Base-by-base conservation (phyloP, 2,113 vertebrate genomes). In the Bagarius yarrelli region DNA sequence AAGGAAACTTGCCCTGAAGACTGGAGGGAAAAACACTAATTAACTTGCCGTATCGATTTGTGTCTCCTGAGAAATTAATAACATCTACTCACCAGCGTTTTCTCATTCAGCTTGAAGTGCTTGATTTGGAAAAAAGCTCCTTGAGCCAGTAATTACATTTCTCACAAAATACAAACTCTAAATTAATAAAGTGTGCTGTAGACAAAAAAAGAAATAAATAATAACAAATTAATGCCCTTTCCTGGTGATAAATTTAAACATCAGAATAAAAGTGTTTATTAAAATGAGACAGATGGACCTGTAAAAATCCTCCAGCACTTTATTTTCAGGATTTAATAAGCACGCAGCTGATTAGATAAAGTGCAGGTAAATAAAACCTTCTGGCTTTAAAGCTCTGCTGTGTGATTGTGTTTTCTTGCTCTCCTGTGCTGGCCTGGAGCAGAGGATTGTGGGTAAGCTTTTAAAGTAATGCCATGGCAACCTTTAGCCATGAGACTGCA, bases 361-460 rank as follows among this genome's bases (percentile, higher is more conserved):
- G 19, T 30, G 21, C 5, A 79, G 52, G 44, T 52, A 52, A 50
- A 71, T 71, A 47, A 53, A 52, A 30, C 8, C 3, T 19, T 18
- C 32, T 13, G 8, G 25, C 53, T 21, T 79, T 3, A 73, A 34
- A 70, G 32, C 50, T 69, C 61, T 71, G 47, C 34, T 64, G 79
- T 56, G 67, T 76, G 13, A 3, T 3, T 70, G 55, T 27, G 61
- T 67, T 57, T 9, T 18, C 50, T 40, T 9, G 78, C 36, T 72
- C 50, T 73, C 6, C 32, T 78, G 64, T 84, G 69, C 85, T 64
- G 72, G 64, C 66, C 80, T 81, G 25, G 56, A 81, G 67, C 25
- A 74, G 76, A 18, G 80, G 36, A 73, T 75, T 67, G 47, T 81
- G 75, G 74, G 75, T 79, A 79, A 90, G 86, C 81, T 83, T 66